These are phyloP conservation scores for Sebastes trivittatus DNA, from an alignment of 2,797 vertebrate genomes.

Conservation along the genomic window DNA sequence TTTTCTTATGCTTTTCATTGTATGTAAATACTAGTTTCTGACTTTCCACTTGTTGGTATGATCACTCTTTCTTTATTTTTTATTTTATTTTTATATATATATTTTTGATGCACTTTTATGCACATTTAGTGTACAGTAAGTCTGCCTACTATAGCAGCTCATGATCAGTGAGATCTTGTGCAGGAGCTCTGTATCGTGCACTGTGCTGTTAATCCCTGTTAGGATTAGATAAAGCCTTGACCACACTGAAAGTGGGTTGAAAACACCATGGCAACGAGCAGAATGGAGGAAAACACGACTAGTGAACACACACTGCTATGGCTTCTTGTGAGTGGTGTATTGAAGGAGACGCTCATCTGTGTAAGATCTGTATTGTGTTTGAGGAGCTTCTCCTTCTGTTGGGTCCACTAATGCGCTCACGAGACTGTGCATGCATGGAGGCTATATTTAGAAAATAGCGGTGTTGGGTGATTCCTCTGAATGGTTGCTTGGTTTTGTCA, in stretches of 20 bases:
- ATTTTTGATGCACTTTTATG: neutral
- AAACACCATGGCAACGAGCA: slow-evolving; percentile 73
- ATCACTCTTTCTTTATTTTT: too few relatives aligned
- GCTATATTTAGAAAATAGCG: slow-evolving; percentile 55
- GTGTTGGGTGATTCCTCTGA: slow-evolving; percentile 51
- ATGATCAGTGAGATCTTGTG: neutral
- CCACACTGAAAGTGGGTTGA: slow-evolving; percentile 43
- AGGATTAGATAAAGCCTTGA: slow-evolving; percentile 74
- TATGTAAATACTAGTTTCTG: too few relatives aligned
- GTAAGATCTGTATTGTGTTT: slow-evolving; percentile 41
- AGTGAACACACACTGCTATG: slow-evolving; percentile 4
- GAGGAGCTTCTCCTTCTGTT: neutral
- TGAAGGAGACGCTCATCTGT: slow-evolving; percentile 34
- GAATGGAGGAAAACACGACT: slow-evolving; percentile 46
- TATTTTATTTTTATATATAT: too few relatives aligned
- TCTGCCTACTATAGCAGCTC: too few relatives aligned
- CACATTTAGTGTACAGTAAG: neutral
- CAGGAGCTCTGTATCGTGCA: slow-evolving; percentile 15
- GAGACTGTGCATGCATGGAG: slow-evolving; percentile 8
- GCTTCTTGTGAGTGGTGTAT: neutral
- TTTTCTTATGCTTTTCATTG: too few relatives aligned
- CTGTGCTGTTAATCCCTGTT: slow-evolving; percentile 67
- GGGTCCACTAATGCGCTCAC: slow-evolving; percentile 17
- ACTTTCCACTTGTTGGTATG: too few relatives aligned
- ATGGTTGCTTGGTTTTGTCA: slow-evolving; percentile 50